Evolutionary conservation across 2,888 invertebrate genomes (phyloP), one percentile per base, ranked within the genome.

Genomic region (Nasonovia ribisnigri): DNA sequence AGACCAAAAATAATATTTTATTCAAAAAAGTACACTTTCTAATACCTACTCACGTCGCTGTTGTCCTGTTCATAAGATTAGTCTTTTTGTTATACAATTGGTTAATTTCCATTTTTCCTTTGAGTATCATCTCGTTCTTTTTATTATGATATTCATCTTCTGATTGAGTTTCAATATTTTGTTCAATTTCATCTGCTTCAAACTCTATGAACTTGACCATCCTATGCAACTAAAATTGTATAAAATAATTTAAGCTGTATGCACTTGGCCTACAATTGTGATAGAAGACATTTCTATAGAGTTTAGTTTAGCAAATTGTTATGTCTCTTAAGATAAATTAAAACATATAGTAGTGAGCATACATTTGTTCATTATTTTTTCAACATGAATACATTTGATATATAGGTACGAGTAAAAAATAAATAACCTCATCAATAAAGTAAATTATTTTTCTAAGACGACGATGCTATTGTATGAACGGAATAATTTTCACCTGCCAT

Each of bases 71-170:
- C 4, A 90, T n/a, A 43, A 57, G 51, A 67, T 90, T 86, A 6
- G 26, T 86, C 29, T 93, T 90, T 60, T 90, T 93, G 29, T 67
- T 67, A 51, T 87, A 93, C 5, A 86, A 36, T n/a, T 90, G 90
- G 67, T 93, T 42, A 13, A 93, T 86, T 51, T 84, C 2, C 48
- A 67, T 86, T 67, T 6, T 93, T n/a, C 87, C 87, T n/a, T 11
- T 60, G 4, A 42, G 29, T 84, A 86, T 67, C 5, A 90, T 48
- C 8, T 90, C 67, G 0, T 84, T 51, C 24, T 93, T 93, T 87
- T 67, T 11, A 0, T 0, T 67, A 8, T 42, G 0, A 90, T n/a
- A 93, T 1, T 51, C 42, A 42, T 90, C 11, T 77, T 93, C 90
- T 29, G 90, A 42, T 51, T 42, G 11, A 24, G 26, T 10, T 10